Conservation (phyloP, 2,888 invertebrate species). For the Drosophila emarginata region DNA sequence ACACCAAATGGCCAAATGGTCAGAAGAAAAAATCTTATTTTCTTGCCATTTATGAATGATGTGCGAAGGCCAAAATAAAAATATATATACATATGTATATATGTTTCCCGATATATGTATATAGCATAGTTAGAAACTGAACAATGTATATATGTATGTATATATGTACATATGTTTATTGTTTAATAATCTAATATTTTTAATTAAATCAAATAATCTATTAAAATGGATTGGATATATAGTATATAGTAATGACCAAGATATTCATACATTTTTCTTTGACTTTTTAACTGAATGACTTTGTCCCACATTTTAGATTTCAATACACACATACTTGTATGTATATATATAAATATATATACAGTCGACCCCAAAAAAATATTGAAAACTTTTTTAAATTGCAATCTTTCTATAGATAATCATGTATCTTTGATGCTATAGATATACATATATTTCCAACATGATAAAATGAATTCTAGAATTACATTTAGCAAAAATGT, state of each 20-base stretch:
- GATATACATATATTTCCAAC: conserved; percentile 44
- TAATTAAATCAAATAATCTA: background rate
- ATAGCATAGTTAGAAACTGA: background rate
- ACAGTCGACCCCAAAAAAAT: conserved; percentile 58
- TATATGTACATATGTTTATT: background rate
- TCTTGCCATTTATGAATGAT: conserved; percentile 29
- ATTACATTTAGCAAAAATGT: conserved; percentile 71
- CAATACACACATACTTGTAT: conserved; percentile 24
- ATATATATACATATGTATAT: background rate
- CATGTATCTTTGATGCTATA: conserved; percentile 18
- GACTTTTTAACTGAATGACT: conserved; percentile 54
- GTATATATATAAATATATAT: conserved; percentile 37
- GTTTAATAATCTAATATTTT: background rate
- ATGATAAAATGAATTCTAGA: conserved; percentile 56
- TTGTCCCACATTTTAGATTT: conserved; percentile 54
- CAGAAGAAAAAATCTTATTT: conserved; percentile 10
- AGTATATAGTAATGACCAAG: background rate
- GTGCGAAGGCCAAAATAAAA: conserved; percentile 46
- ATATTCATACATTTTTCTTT: no score
- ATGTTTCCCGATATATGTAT: background rate
- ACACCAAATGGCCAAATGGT: conserved; percentile 25
- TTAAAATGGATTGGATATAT: background rate
- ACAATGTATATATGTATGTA: background rate
- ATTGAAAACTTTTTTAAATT: conserved; percentile 54
- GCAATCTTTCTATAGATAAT: conserved; percentile 44